Percentiles rank a stretch among this genome's conserved stretches.
Conservation (phyloP, 2,888 invertebrate species). For the Eupithecia subumbrata region DNA sequence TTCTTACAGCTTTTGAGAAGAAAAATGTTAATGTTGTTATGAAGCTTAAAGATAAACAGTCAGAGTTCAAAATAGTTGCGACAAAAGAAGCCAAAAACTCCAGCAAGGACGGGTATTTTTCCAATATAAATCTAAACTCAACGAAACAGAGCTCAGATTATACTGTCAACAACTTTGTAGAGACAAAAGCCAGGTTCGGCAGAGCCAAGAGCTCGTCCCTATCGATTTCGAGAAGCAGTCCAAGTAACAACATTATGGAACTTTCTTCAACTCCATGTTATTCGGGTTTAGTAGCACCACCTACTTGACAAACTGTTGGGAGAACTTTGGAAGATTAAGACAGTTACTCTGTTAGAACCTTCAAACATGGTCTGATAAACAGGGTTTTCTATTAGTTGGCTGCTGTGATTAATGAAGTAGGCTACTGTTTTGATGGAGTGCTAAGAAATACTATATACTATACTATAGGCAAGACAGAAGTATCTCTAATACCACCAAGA, state of each 20-base stretch:
- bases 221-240: slow-evolving; percentile 60
- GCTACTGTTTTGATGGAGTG: not conserved
- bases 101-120: not conserved
- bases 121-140: not conserved
- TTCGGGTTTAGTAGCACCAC: slow-evolving; percentile 49
- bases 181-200: slow-evolving; percentile 9
- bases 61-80: not conserved
- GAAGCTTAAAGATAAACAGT: not conserved
- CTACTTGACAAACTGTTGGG: slow-evolving; percentile 48
- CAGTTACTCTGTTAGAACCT: slow-evolving; percentile 3
- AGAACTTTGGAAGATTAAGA: slow-evolving; percentile 41
- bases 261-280: slow-evolving; percentile 52
- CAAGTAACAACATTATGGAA: slow-evolving; percentile 57
- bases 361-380: slow-evolving; percentile 12
- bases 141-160: slow-evolving; percentile 3
- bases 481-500: no score
- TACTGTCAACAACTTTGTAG: not conserved
- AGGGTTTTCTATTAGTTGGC: not conserved
- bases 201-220: slow-evolving; percentile 30
- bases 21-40: not conserved
- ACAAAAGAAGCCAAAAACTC: not conserved
- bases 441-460: not conserved
- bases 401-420: not conserved
- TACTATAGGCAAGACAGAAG: no score
- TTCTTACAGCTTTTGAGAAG: not conserved